Evolutionary conservation across 1,140 invertebrate genomes (phyloP).

Genomic region (Rhyacophila brunnea): DNA sequence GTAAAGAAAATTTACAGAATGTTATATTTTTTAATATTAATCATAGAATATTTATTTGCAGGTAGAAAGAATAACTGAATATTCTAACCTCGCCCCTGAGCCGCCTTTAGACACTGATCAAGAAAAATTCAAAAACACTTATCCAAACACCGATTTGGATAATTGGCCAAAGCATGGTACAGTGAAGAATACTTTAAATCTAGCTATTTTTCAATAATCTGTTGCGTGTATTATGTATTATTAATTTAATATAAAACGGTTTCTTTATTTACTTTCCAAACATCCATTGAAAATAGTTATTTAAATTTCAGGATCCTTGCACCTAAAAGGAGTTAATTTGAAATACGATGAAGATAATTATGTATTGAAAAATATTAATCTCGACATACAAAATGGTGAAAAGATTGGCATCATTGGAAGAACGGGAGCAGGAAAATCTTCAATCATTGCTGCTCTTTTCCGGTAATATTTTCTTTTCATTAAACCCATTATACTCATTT

Average conservation of each 20-base stretch:
- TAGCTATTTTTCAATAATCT: too few species aligned
- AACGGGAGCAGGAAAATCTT: constrained; percentile 74
- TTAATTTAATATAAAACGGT: too few species aligned
- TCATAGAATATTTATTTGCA: constrained; percentile 27
- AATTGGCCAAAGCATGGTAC: constrained; percentile 52
- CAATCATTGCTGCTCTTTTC: constrained; percentile 67
- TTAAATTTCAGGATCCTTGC: constrained; percentile 56
- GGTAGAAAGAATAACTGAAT: constrained; percentile 74
- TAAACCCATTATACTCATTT: background rate
- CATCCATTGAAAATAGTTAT: background rate
- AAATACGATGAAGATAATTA: constrained; percentile 57
- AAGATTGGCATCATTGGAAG: constrained; percentile 69
- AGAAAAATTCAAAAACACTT: constrained; percentile 41
- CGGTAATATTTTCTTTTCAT: constrained; percentile 40
- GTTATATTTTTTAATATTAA: too few species aligned
- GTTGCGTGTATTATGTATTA: too few species aligned
- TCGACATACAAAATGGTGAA: constrained; percentile 59
- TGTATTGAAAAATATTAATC: constrained; percentile 62
- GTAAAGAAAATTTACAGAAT: too few species aligned
- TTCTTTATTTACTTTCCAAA: too few species aligned
- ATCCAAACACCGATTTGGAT: constrained; percentile 43
- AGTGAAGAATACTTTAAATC: too few species aligned
- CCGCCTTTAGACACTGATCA: constrained; percentile 51
- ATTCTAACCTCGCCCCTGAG: constrained; percentile 64
- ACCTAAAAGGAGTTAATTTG: constrained; percentile 60